Conservation (phyloP, 2,888 invertebrate species). For the Eretmocerus hayati region DNA sequence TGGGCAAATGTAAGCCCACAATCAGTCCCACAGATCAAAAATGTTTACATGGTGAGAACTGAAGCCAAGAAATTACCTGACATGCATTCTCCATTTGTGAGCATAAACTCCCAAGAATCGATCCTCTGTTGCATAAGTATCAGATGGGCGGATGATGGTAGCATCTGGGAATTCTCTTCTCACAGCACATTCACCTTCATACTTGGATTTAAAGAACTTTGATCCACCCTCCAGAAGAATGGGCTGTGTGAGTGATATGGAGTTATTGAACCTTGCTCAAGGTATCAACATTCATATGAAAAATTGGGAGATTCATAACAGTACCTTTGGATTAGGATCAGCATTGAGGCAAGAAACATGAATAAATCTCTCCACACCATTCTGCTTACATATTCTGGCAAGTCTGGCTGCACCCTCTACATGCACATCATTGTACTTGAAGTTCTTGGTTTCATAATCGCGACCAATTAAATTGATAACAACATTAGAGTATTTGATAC, state of each 20-base stretch:
- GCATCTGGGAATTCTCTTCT: constrained; percentile 91
- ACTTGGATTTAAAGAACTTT: constrained; percentile 70
- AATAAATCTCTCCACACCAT: constrained; percentile 84
- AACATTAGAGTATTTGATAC: constrained; percentile 91
- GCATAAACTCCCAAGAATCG: constrained; percentile 55
- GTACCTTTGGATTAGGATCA: constrained; percentile 56
- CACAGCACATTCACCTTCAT: constrained; percentile 82
- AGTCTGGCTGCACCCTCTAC: constrained; percentile 75
- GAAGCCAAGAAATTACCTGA: constrained; percentile 4
- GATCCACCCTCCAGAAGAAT: constrained; percentile 68
- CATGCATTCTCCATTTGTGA: constrained; percentile 13
- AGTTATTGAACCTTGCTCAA: too few species aligned
- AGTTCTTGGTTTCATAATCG: constrained; percentile 89
- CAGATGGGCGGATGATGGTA: constrained; percentile 86
- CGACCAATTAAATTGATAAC: constrained; percentile 92
- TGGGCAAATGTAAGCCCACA: too few species aligned
- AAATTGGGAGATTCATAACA: too few species aligned
- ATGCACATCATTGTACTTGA: constrained; percentile 78
- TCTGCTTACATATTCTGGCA: constrained; percentile 66
- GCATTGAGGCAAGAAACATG: constrained; percentile 88
- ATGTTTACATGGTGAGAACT: too few species aligned
- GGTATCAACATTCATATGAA: too few species aligned
- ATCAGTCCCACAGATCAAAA: too few species aligned
- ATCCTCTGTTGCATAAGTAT: constrained; percentile 87
- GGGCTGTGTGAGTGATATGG: too few species aligned